Evolutionary conservation across 2,113 vertebrate species (phyloP).

Genomic region (Accipiter virgatus): DNA sequence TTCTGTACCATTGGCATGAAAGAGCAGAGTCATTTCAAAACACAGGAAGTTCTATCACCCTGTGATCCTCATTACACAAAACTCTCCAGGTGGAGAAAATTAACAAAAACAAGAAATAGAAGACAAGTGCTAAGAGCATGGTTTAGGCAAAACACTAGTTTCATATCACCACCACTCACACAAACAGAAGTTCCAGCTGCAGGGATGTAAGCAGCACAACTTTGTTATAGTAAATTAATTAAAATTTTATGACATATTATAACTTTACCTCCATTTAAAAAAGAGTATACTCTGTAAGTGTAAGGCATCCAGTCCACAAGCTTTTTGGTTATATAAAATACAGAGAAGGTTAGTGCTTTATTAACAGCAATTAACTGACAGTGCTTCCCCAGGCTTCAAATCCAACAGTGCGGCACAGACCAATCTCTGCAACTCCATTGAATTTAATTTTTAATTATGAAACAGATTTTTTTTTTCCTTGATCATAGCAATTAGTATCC

Average conservation of each 20-base stretch:
- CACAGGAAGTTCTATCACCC: background rate
- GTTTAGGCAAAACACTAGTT: background rate
- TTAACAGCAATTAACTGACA: background rate
- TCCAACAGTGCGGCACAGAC: background rate
- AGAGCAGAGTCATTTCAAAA: background rate
- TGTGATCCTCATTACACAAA: background rate
- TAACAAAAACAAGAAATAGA: fast-evolving
- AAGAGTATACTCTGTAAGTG: background rate
- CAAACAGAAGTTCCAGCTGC: background rate
- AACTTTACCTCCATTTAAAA: background rate
- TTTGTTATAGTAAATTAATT: fast-evolving
- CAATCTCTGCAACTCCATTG: background rate
- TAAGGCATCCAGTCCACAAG: background rate
- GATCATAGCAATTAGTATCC: background rate
- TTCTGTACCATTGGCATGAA: background rate
- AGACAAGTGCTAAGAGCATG: fast-evolving
- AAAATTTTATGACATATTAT: background rate
- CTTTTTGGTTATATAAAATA: background rate
- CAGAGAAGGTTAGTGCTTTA: background rate
- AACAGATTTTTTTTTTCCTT: background rate
- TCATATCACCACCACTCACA: background rate
- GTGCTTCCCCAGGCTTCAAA: background rate
- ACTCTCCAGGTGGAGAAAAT: background rate
- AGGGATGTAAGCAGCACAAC: background rate
- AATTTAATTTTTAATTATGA: background rate